A percentile compares a stretch with the other conserved stretches of the same genome.
Conservation (phyloP, 1,140 invertebrate genomes). For the Cydia amplana region DNA sequence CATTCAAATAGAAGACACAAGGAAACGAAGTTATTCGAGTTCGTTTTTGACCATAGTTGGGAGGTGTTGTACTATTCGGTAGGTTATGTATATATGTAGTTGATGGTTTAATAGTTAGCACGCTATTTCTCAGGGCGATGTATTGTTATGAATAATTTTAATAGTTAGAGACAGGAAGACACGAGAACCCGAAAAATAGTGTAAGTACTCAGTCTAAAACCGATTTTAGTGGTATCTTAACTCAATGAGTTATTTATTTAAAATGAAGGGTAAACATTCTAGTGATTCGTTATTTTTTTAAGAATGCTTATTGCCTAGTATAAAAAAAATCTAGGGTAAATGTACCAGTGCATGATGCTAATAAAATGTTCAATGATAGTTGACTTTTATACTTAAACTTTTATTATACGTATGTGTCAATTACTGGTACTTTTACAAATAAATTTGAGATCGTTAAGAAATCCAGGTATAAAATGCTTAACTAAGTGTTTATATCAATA, state of each 20-base stretch:
- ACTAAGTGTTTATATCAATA: not conserved
- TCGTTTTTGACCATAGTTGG: too few relatives aligned
- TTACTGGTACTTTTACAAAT: not conserved
- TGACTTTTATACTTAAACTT: not conserved
- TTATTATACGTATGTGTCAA: not conserved
- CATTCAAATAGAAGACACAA: too few relatives aligned
- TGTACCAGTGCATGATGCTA: not conserved
- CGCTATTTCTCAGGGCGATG: too few relatives aligned
- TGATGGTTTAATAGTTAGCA: too few relatives aligned
- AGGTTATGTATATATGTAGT: too few relatives aligned
- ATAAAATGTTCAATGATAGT: too few relatives aligned
- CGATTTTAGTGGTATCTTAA: not conserved
- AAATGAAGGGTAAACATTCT: not conserved
- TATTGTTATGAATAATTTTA: too few relatives aligned
- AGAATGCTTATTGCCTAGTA: not conserved
- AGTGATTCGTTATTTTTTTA: not conserved
- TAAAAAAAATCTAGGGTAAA: not conserved
- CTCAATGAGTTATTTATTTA: not conserved
- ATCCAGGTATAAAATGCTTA: slow-evolving; percentile 4
- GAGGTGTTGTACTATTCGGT: too few relatives aligned
- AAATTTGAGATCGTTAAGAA: slow-evolving; percentile 15
- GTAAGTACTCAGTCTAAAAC: not conserved
- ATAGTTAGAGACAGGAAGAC: too few relatives aligned
- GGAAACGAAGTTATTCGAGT: too few relatives aligned
- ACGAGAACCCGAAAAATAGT: not conserved